phyloP scores from a whole-genome alignment of 2,888 invertebrate species.

The Meteorus cinctellus region DNA sequence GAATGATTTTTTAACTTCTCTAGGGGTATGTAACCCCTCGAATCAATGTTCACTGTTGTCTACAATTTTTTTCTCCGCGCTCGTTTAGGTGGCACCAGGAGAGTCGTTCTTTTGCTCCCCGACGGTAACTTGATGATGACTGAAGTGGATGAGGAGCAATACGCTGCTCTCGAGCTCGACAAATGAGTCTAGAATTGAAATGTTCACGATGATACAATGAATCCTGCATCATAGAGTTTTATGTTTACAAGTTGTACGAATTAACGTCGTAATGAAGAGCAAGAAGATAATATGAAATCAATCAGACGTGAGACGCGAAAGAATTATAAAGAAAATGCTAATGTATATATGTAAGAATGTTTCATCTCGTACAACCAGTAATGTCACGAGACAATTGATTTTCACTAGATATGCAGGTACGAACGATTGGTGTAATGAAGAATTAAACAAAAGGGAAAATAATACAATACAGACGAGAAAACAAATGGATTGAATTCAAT shows the following conservation, averaged over 20 bases:
- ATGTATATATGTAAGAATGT: slow-evolving; percentile 71
- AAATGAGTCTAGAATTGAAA: slow-evolving; percentile 71
- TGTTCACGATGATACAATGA: slow-evolving; percentile 27
- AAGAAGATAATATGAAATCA: slow-evolving; percentile 33
- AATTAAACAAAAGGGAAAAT: slow-evolving; percentile 42
- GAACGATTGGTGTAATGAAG: slow-evolving; percentile 21
- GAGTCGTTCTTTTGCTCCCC: slow-evolving; percentile 87
- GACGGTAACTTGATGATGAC: slow-evolving; percentile 92
- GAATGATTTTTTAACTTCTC: no score
- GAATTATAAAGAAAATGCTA: slow-evolving; percentile 58
- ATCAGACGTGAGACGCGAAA: slow-evolving; percentile 58
- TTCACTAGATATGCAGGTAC: slow-evolving; percentile 34
- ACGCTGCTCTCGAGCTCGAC: slow-evolving; percentile 80
- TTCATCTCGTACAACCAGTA: slow-evolving; percentile 58
- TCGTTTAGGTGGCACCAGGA: slow-evolving; percentile 83
- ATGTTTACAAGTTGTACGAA: slow-evolving; percentile 23
- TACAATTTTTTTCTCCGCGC: slow-evolving; percentile 22
- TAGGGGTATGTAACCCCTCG: background rate
- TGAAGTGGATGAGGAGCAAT: slow-evolving; percentile 90
- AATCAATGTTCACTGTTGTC: slow-evolving; percentile 21
- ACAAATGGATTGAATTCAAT: slow-evolving; percentile 18
- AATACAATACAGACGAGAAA: slow-evolving; percentile 17
- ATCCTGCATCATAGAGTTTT: slow-evolving; percentile 39
- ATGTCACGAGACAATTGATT: slow-evolving; percentile 28
- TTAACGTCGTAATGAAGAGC: slow-evolving; percentile 22